Percentiles rank a stretch among this genome's conserved stretches.
Evolutionary conservation across 2,797 vertebrate species (phyloP).

Genomic region (Aratinga solstitialis): DNA sequence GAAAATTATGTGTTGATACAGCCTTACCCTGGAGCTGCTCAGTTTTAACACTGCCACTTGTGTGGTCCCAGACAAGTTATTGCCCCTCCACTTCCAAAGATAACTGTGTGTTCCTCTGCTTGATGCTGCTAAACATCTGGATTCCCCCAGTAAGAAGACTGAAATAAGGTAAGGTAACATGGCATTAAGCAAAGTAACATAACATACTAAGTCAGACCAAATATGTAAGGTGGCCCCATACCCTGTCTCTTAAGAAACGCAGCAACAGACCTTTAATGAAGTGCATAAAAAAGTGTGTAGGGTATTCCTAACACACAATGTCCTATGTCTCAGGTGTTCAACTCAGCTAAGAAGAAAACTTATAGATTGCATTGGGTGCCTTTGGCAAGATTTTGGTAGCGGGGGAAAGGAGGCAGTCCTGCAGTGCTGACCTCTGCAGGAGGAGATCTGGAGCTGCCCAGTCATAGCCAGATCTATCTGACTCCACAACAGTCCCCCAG

Average conservation of each 20-base stretch:
- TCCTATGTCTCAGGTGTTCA: not conserved
- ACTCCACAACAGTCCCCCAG: not conserved
- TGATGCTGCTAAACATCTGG: not conserved
- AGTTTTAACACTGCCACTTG: slow-evolving; percentile 19
- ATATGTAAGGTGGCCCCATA: not conserved
- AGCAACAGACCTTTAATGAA: not conserved
- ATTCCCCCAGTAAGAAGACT: not conserved
- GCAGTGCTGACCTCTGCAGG: too few species aligned
- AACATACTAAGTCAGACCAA: not conserved
- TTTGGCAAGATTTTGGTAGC: not conserved
- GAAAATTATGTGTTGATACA: slow-evolving; percentile 44
- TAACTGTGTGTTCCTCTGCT: not conserved
- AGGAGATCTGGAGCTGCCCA: not conserved
- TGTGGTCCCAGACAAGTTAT: slow-evolving; percentile 8
- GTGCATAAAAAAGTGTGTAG: not conserved
- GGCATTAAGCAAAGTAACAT: not conserved
- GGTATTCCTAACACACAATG: not conserved
- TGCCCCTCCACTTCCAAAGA: not conserved
- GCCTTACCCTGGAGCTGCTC: slow-evolving; percentile 11
- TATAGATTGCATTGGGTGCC: not conserved
- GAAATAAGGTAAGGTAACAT: not conserved
- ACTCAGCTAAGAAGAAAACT: not conserved
- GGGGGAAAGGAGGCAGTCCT: not conserved
- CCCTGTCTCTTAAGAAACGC: not conserved
- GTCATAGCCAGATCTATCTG: not conserved